phyloP scores from a whole-genome alignment of 2,888 invertebrate genomes.

The Caenorhabditis parvicauda region DNA sequence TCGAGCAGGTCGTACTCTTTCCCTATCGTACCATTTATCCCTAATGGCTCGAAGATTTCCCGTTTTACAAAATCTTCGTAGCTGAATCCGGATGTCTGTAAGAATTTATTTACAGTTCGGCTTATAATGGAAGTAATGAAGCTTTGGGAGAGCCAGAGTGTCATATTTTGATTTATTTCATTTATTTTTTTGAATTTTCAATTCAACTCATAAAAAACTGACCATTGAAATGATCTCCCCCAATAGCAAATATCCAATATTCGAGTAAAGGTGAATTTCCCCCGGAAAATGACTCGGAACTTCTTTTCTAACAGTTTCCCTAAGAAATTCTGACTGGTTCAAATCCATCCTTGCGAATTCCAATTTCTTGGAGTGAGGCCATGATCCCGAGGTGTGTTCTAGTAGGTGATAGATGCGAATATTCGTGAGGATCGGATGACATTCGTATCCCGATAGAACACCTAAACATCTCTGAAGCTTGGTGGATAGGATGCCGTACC shows the following conservation, averaged over 20 bases:
- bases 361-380: constrained; percentile 38
- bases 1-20: constrained; percentile 16
- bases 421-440: constrained; percentile 22
- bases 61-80: constrained; percentile 32
- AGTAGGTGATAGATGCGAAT: constrained; percentile 33
- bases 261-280: constrained; percentile 36
- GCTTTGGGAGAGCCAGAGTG: too few species aligned
- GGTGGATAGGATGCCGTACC: constrained; percentile 22
- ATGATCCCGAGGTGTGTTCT: constrained; percentile 39
- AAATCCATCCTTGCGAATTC: constrained; percentile 41
- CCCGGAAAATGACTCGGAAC: constrained; percentile 25
- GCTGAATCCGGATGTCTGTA: constrained; percentile 19
- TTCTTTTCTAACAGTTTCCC: constrained; percentile 19
- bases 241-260: constrained; percentile 44
- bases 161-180: constrained; percentile 4
- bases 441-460: too few species aligned
- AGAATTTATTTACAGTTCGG: too few species aligned
- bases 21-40: constrained; percentile 34
- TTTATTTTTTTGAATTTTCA: neutral
- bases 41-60: constrained; percentile 22
- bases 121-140: too few species aligned
- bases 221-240: constrained; percentile 41
- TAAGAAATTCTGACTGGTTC: constrained; percentile 35
- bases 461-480: constrained; percentile 3
- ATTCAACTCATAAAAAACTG: too few species aligned